These are phyloP conservation scores for Arenaria interpres DNA, from an alignment of 2,113 vertebrate species.

Conservation along the genomic window DNA sequence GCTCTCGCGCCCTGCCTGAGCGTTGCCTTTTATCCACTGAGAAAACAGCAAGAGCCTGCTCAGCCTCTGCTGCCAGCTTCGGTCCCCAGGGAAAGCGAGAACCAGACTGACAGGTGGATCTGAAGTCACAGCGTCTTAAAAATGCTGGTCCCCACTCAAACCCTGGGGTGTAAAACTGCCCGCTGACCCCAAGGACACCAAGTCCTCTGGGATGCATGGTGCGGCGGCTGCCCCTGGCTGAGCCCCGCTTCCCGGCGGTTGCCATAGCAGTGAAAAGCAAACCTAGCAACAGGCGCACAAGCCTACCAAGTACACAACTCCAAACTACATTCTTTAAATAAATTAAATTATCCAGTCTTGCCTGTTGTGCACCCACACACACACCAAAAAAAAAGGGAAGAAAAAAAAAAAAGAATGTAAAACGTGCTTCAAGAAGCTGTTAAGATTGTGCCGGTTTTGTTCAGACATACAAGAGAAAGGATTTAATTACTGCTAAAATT, in stretches of 20 bases:
- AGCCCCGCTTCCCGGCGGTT: not conserved
- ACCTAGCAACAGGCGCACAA: constrained; percentile 49
- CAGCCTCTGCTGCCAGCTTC: not conserved
- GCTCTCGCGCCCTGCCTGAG: rapidly evolving
- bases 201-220: not conserved
- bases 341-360: constrained; percentile 27
- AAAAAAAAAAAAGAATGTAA: not conserved
- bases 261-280: constrained; percentile 59
- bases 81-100: not conserved
- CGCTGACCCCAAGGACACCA: constrained; percentile 10
- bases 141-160: not conserved
- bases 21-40: not conserved
- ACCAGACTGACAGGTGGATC: not conserved
- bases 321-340: constrained; percentile 18
- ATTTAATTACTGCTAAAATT: constrained; percentile 32
- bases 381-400: not conserved
- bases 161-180: not conserved
- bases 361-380: not conserved
- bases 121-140: not conserved
- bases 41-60: not conserved
- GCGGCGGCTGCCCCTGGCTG: not conserved
- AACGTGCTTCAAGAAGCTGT: not conserved
- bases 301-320: constrained; percentile 16
- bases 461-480: not conserved
- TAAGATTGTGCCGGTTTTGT: not conserved